Evolutionary conservation across 2,888 invertebrate genomes (phyloP).

Genomic region (Macrophya annulata): DNA sequence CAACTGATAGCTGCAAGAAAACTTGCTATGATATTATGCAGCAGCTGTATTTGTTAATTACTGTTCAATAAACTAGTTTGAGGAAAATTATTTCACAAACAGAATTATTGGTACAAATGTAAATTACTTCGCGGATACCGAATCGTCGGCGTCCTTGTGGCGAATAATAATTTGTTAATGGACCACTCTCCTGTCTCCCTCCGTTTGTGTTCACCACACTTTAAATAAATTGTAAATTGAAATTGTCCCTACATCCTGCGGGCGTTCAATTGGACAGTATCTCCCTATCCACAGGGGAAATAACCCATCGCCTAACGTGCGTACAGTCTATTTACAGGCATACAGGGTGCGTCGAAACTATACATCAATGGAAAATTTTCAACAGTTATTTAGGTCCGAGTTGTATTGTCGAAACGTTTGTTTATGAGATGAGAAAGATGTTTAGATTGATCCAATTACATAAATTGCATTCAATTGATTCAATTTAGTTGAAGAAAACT

Average conservation of each 20-base stretch:
- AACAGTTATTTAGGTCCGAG: background rate
- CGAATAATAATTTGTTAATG: slow-evolving; percentile 54
- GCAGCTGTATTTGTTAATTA: slow-evolving; percentile 35
- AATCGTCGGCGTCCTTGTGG: slow-evolving; percentile 52
- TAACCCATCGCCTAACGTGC: slow-evolving; percentile 66
- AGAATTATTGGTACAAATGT: slow-evolving; percentile 1
- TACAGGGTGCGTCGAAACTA: slow-evolving; percentile 38
- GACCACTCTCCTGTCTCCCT: slow-evolving; percentile 47
- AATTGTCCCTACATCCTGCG: slow-evolving; percentile 78
- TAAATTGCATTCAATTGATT: slow-evolving; percentile 46
- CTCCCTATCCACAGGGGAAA: slow-evolving; percentile 67
- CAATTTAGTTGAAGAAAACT: slow-evolving; percentile 30
- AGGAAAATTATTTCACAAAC: background rate
- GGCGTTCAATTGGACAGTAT: slow-evolving; percentile 72
- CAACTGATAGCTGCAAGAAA: slow-evolving; percentile 21
- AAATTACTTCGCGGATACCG: slow-evolving; percentile 24
- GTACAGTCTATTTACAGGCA: slow-evolving; percentile 44
- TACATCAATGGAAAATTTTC: slow-evolving; percentile 40
- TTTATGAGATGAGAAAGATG: slow-evolving; percentile 33
- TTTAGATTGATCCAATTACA: slow-evolving; percentile 27
- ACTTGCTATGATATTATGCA: slow-evolving; percentile 2
- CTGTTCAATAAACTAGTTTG: background rate
- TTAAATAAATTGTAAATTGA: slow-evolving; percentile 74
- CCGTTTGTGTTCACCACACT: slow-evolving; percentile 51
- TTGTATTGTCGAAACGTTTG: slow-evolving; percentile 12